Evolutionary conservation across 1,140 invertebrate genomes (phyloP), one percentile per base, ranked within the genome.

Genomic region (Penaeus vannamei): DNA sequence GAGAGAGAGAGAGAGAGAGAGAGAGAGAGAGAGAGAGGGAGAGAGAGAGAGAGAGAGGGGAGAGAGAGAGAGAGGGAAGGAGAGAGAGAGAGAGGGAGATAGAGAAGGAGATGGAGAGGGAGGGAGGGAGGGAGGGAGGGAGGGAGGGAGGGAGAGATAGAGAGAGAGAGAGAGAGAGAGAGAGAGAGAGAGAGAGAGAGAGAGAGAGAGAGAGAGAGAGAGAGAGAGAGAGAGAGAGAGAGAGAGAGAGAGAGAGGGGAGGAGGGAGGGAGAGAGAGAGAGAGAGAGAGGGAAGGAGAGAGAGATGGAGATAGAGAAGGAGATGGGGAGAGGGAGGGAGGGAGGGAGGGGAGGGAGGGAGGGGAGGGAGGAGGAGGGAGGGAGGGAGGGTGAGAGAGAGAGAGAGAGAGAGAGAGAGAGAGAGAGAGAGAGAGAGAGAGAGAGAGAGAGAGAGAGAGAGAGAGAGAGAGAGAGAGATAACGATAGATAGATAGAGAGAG

Each of bases 1-100:
- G 62, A n/a, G 62, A 64, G n/a, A 19, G 62, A 64, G 62, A n/a
- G 62, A 64, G n/a, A n/a, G 62, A 64, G 62, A n/a, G 62, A 64
- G n/a, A n/a, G n/a, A 64, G 62, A n/a, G n/a, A 64, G 62, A n/a
- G n/a, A 64, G 62, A n/a, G 62, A 64, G n/a, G 62, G 62, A 64
- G 62, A n/a, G n/a, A 64, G 62, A n/a, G 62, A 64, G 62, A n/a
- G 62, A 64, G n/a, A 64, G 62, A 64, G 62, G 62, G 62, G n/a
- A 17, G 62, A n/a, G n/a, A n/a, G 17, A n/a, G n/a, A 64, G 62
- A n/a, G n/a, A n/a, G 62, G 62, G 62, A 64, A n/a, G 62, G n/a
- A 64, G n/a, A n/a, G 62, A 64, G 62, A 64, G 62, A 64, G n/a
- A n/a, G n/a, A 64, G 62, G 62, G n/a, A 64, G 62, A n/a, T 19